Evolutionary conservation across 2,888 invertebrate genomes (phyloP).

Genomic region (Drosophila pullipes): DNA sequence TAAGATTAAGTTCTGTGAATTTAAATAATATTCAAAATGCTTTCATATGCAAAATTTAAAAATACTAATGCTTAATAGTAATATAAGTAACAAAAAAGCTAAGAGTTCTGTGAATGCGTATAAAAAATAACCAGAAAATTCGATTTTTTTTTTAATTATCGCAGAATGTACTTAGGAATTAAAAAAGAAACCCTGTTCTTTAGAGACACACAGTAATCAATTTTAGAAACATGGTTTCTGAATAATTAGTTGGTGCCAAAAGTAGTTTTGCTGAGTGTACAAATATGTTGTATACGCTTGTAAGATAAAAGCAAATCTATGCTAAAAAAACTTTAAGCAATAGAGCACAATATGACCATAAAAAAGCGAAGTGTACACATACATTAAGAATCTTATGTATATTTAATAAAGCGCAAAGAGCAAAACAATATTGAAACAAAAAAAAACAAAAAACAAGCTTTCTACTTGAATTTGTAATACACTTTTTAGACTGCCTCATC

Average conservation of each 20-base stretch:
- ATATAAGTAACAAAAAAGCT: too few species aligned
- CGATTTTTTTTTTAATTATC: too few species aligned
- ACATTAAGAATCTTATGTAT: slow-evolving; percentile 31
- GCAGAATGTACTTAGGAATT: neutral
- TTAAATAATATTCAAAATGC: neutral
- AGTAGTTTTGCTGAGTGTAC: neutral
- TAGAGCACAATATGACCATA: slow-evolving; percentile 29
- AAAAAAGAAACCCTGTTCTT: neutral
- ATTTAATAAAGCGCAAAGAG: slow-evolving; percentile 63
- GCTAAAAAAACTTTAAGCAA: slow-evolving; percentile 7
- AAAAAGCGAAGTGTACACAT: slow-evolving; percentile 19
- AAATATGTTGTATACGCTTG: neutral
- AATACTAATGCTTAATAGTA: neutral
- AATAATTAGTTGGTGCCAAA: neutral
- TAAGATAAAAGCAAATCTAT: slow-evolving; percentile 8
- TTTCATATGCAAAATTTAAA: neutral
- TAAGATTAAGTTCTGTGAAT: neutral
- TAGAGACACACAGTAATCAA: neutral
- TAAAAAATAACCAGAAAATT: neutral
- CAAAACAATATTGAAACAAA: neutral
- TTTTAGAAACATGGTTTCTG: neutral
- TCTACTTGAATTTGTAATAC: neutral
- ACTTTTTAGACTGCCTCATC: slow-evolving; percentile 20
- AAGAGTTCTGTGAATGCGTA: too few species aligned
- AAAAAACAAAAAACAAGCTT: too few species aligned